These are phyloP conservation scores for Dermatophagoides farinae DNA, from an alignment of 1,140 invertebrate genomes.

Conservation along the genomic window DNA sequence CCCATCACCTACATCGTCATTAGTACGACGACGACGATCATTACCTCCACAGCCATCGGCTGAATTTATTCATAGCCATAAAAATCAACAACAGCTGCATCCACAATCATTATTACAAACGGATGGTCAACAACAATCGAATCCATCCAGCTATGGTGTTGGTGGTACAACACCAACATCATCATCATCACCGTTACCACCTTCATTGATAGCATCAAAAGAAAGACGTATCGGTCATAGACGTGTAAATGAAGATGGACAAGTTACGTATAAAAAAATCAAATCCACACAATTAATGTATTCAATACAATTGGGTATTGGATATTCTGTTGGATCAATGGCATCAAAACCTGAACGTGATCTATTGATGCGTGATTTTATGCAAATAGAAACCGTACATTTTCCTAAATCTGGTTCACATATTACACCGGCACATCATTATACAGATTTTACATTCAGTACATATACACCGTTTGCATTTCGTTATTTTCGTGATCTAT, in stretches of 20 bases:
- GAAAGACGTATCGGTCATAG: constrained; percentile 22
- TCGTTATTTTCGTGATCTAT: constrained; percentile 91
- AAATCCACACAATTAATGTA: constrained; percentile 4
- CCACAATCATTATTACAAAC: background rate
- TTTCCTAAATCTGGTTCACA: background rate
- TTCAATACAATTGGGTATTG: constrained; percentile 5
- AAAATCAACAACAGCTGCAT: background rate
- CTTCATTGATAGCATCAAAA: background rate
- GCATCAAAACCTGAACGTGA: constrained; percentile 10
- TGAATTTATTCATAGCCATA: background rate
- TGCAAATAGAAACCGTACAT: constrained; percentile 3
- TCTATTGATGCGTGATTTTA: constrained; percentile 8
- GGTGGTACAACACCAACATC: background rate
- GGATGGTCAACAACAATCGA: background rate
- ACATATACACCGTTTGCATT: constrained; percentile 97
- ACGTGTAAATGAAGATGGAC: constrained; percentile 24
- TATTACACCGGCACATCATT: constrained; percentile 30
- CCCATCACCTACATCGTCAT: background rate
- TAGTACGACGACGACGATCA: no score
- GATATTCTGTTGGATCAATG: background rate
- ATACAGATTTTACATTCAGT: constrained; percentile 49
- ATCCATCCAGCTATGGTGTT: background rate
- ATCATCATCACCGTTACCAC: background rate
- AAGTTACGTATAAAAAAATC: constrained; percentile 28
- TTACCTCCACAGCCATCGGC: no score